Base-by-base conservation (phyloP, 2,888 invertebrate species). In the Calliscelio sp. region DNA sequence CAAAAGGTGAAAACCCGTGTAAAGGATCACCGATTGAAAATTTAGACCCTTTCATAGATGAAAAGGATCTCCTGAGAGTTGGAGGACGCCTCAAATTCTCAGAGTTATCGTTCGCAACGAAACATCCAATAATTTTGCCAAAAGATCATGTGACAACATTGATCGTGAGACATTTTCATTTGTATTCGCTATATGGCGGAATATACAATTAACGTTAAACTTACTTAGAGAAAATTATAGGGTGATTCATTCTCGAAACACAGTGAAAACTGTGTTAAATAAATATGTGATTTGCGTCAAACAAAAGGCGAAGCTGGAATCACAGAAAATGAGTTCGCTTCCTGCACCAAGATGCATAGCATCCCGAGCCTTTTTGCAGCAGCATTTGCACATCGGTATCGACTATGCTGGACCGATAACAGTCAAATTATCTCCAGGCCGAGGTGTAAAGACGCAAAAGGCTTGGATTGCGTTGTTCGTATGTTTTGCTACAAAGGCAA, bases 61-160 rank as follows among this genome's bases (percentile, higher is more conserved):
- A n/a, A n/a, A n/a, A n/a, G n/a, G n/a, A n/a, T n/a, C n/a, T n/a
- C n/a, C n/a, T n/a, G n/a, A n/a, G n/a, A n/a, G n/a, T n/a, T n/a
- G n/a, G n/a, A n/a, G n/a, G n/a, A n/a, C n/a, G n/a, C n/a, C n/a
- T n/a, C n/a, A n/a, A n/a, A n/a, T n/a, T n/a, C n/a, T n/a, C n/a
- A n/a, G n/a, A n/a, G n/a, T n/a, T n/a, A n/a, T n/a, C n/a, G n/a
- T n/a, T n/a, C n/a, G n/a, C n/a, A n/a, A n/a, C 18, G 0, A 41
- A 63, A 63, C 22, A 25, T 24, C 61, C 61, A 14, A 63, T 44
- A 24, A 63, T 63, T 44, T 44, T 63, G 11, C 61, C 61, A 0
- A 5, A 2, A 2, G 7, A 25, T 24, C 11, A 7, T 2, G 4
- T 44, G 6, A 11, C 44, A 3, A 44, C 41, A 7, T 8, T 44